Percentiles rank a stretch among this genome's conserved stretches.
phyloP scores from a whole-genome alignment of 37 sponge, comb jelly and placozoan species.

The Aplysina aerophoba region DNA sequence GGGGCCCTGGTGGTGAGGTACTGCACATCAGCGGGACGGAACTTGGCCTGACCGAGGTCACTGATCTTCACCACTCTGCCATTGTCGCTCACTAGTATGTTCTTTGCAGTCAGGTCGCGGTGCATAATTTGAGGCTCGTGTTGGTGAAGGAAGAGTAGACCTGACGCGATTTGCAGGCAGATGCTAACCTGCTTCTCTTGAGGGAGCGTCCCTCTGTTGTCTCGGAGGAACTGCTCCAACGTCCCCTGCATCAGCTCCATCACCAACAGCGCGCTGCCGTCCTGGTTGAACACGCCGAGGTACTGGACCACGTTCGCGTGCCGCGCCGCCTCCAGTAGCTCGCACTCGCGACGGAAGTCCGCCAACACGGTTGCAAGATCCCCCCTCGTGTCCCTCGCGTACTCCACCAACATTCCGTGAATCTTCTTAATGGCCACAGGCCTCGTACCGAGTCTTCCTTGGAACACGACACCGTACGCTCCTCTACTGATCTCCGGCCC shows the following conservation, averaged over 20 bases:
- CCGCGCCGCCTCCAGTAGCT: no score
- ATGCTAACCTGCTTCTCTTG: neutral
- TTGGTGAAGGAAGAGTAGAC: slow-evolving; percentile 17
- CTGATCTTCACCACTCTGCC: slow-evolving; percentile 19
- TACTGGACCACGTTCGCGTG: no score
- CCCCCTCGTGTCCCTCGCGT: neutral
- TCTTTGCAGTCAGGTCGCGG: slow-evolving; percentile 9
- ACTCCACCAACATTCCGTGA: slow-evolving; percentile 13
- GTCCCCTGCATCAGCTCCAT: slow-evolving; percentile 25
- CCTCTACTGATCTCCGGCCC: slow-evolving; percentile 8
- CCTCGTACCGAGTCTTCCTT: neutral
- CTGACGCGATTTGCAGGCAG: neutral
- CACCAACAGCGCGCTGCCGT: slow-evolving; percentile 2
- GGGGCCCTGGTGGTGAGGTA: slow-evolving; percentile 19
- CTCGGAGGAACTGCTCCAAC: slow-evolving; percentile 4
- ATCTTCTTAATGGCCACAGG: slow-evolving; percentile 3
- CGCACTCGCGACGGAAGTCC: no score
- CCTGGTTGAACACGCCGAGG: neutral
- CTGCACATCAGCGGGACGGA: neutral
- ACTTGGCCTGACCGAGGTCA: slow-evolving; percentile 16
- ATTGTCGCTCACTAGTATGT: slow-evolving; percentile 4
- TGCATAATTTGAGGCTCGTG: slow-evolving; percentile 16
- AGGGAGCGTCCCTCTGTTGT: neutral
- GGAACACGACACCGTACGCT: neutral
- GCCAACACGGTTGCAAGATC: no score